A percentile compares a stretch with the other conserved stretches of the same genome.
Conservation (phyloP, 1,140 invertebrate species). For the Lordiphosa collinella region DNA sequence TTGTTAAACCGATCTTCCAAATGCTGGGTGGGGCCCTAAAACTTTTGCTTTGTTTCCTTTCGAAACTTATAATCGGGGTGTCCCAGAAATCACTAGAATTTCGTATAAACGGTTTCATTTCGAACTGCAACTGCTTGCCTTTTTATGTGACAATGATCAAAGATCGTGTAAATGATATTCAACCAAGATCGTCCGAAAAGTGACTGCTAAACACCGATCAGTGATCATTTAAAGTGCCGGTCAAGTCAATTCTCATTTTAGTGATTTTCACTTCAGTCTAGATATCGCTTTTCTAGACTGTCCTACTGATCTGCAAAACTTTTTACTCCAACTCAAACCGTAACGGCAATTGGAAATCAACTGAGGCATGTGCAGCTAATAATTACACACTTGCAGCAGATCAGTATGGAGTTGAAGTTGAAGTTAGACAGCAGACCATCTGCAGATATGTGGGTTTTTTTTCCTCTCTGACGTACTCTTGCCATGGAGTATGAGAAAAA, state of each 20-base stretch:
- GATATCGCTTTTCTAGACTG: not conserved
- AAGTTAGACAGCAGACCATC: constrained; percentile 41
- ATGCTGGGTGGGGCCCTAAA: too few relatives aligned
- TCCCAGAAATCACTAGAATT: too few relatives aligned
- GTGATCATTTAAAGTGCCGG: not conserved
- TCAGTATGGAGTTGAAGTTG: constrained; percentile 21
- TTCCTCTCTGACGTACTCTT: constrained; percentile 25
- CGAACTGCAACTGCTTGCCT: too few relatives aligned
- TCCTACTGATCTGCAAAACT: constrained; percentile 18
- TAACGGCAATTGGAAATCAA: constrained; percentile 63
- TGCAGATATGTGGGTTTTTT: constrained; percentile 57
- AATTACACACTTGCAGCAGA: constrained; percentile 52
- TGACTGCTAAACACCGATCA: not conserved
- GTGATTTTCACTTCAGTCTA: not conserved
- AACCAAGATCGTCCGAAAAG: too few relatives aligned
- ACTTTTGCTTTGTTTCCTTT: too few relatives aligned
- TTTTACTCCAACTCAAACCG: constrained; percentile 8
- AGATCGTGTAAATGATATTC: too few relatives aligned
- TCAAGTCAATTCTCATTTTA: not conserved
- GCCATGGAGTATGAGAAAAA: constrained; percentile 60
- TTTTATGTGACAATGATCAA: too few relatives aligned
- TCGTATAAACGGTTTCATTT: too few relatives aligned
- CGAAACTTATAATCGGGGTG: too few relatives aligned
- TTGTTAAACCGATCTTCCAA: too few relatives aligned
- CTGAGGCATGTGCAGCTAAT: constrained; percentile 60